phyloP scores from a whole-genome alignment of 1,140 invertebrate genomes.

The Scylla paramamosain region DNA sequence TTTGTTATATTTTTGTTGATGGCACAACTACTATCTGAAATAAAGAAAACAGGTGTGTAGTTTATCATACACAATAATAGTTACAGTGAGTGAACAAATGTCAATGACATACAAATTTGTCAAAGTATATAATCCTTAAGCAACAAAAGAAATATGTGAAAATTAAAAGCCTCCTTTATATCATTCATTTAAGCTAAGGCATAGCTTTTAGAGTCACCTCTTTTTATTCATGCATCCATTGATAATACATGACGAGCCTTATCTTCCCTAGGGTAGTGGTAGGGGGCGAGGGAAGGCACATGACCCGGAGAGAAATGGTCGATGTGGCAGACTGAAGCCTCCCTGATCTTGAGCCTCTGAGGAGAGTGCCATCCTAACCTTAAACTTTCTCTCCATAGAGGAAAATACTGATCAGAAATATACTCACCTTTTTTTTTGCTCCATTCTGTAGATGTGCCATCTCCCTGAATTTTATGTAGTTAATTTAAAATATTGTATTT shows the following conservation, averaged over 20 bases:
- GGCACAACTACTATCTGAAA: neutral
- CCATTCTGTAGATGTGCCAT: neutral
- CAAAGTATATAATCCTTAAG: neutral
- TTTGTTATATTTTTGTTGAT: neutral
- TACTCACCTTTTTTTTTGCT: neutral
- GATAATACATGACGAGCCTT: neutral
- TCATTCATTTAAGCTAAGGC: neutral
- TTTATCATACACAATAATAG: neutral
- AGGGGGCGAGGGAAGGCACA: neutral
- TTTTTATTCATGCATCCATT: neutral
- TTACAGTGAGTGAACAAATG: neutral
- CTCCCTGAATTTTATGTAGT: neutral
- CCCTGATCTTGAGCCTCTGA: neutral
- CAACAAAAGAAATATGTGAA: neutral
- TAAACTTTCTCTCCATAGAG: neutral
- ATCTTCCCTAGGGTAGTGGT: neutral
- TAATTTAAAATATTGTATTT: neutral
- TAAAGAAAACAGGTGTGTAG: neutral
- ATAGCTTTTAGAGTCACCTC: neutral
- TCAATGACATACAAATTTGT: neutral
- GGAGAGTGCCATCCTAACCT: neutral
- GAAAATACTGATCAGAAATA: neutral
- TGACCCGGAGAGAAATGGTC: neutral
- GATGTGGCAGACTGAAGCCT: slow-evolving; percentile 17
- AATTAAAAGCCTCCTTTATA: slow-evolving; percentile 10